Base-by-base conservation (phyloP, 1,140 invertebrate species). In the Zophobas atratus region DNA sequence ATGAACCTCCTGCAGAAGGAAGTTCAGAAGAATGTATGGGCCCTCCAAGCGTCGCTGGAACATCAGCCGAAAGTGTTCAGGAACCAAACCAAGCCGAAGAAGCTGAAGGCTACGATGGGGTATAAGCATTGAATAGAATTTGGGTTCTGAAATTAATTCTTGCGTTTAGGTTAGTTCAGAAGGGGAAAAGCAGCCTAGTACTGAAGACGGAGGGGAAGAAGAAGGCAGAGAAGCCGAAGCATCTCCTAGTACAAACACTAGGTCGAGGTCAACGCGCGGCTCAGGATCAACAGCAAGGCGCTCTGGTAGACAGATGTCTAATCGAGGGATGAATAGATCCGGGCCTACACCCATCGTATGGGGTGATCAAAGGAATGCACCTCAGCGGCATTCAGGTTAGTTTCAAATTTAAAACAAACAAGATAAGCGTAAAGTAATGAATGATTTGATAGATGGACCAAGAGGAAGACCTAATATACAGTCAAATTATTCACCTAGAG, bases 221-320 rank as follows among this genome's bases (percentile, higher is more conserved):
- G 93, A 94, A 77, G 91, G 91, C 5, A 89, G 92, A 35, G 93
- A 93, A 82, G 92, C 91, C 2, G 92, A 93, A 85, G 92, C 92
- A 0, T 90, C 90, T 67, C 91, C 91, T 1, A 89, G 89, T 6
- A 88, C 89, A 0, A 90, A 89, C 4, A 84, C 85, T 32, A 81
- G 87, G n/a, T 85, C 84, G n/a, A 81, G 83, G 41, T 80, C 78
- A 6, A 80, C 78, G 35, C 71, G 82, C 2, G 79, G 80, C 0
- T 43, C 34, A 4, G 71, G 75, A 6, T 53, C 49, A 8, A 74
- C 81, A 39, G 81, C 81, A 1, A 76, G 84, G 33, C 77, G 83
- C 6, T 81, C 80, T n/a, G 49, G 70, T 3, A 76, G 81, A 51
- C 70, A 79, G 33, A 41, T 43, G 43, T 48, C 38, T 70, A 49